Conservation (phyloP, 2,888 invertebrate genomes). For the Agonopterix arenella region DNA sequence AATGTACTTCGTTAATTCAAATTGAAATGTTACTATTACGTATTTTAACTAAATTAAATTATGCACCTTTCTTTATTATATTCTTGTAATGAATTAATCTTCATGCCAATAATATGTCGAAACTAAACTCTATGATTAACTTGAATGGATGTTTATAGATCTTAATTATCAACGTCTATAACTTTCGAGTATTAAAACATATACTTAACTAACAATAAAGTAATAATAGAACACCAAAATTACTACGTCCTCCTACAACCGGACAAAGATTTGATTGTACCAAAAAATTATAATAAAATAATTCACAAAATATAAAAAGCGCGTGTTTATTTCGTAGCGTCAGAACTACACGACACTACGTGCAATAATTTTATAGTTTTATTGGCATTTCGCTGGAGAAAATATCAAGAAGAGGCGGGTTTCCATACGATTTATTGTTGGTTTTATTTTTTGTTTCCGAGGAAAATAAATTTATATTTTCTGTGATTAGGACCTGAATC, state of each 20-base stretch:
- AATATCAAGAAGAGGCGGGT: constrained; percentile 58
- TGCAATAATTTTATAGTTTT: constrained; percentile 70
- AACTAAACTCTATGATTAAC: no score
- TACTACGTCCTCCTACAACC: constrained; percentile 21
- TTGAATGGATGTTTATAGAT: no score
- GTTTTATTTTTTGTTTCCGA: constrained; percentile 65
- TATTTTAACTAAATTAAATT: no score
- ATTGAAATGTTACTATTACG: no score
- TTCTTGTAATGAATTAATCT: no score
- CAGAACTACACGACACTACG: constrained; percentile 44
- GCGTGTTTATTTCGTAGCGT: constrained; percentile 48
- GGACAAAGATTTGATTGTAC: constrained; percentile 65
- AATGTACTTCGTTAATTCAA: no score
- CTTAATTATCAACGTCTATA: no score
- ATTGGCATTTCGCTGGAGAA: constrained; percentile 46
- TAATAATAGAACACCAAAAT: constrained; percentile 31
- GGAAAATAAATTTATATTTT: constrained; percentile 37
- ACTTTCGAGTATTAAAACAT: not conserved
- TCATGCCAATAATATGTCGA: no score
- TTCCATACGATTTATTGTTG: constrained; percentile 51
- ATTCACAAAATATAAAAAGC: constrained; percentile 49
- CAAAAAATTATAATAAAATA: constrained; percentile 47
- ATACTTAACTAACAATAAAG: not conserved
- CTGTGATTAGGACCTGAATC: constrained; percentile 4
- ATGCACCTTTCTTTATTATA: no score